Percentiles rank a stretch among this genome's conserved stretches.
These are phyloP conservation scores for Peromyscus aztecus DNA, from an alignment of 2,797 vertebrate genomes.

Conservation along the genomic window DNA sequence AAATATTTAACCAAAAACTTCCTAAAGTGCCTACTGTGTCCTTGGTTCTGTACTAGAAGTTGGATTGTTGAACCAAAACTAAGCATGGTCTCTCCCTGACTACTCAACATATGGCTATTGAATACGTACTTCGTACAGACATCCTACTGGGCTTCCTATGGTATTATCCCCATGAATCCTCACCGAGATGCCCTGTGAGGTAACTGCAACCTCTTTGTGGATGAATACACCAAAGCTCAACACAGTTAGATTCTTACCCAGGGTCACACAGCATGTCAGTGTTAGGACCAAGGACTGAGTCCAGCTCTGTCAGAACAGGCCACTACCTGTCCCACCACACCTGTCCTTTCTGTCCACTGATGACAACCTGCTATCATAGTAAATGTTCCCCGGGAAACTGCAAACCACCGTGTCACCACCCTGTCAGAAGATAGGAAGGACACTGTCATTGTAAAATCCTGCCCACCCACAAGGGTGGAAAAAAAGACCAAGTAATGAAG, in stretches of 20 bases:
- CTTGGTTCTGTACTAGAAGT: neutral
- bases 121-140: neutral
- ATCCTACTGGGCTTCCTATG: neutral
- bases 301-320: neutral
- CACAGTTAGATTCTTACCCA: neutral
- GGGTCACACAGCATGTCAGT: conserved; percentile 9
- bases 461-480: neutral
- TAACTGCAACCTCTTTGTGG: neutral
- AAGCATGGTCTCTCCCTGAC: neutral
- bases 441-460: neutral
- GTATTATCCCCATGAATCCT: conserved; percentile 7
- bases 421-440: conserved; percentile 30
- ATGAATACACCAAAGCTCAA: neutral
- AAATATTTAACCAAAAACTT: conserved; percentile 47
- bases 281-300: neutral
- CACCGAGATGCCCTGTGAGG: neutral
- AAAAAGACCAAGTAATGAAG: neutral
- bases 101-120: neutral
- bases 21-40: neutral
- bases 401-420: neutral
- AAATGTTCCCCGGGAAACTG: conserved; percentile 32
- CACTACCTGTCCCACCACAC: neutral
- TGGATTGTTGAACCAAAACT: neutral
- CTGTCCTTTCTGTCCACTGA: neutral
- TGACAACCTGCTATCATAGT: neutral